Conservation (phyloP, 2,888 invertebrate species). For the Acleris emargana region DNA sequence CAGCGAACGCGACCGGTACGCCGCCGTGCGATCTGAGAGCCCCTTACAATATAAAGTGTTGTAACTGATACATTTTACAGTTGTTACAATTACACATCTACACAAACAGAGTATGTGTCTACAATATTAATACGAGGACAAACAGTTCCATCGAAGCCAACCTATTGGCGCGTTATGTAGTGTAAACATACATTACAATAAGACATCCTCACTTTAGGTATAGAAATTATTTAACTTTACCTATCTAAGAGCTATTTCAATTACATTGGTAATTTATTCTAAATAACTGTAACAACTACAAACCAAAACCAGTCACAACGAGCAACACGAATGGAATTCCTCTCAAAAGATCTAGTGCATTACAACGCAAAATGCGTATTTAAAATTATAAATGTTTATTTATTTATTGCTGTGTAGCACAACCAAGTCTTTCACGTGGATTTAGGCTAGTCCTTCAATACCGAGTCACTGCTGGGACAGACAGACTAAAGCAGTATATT, state of each 20-base stretch:
- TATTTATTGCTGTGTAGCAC: constrained; percentile 7
- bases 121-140: constrained; percentile 23
- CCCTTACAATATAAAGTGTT: constrained; percentile 3
- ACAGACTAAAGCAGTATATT: background rate
- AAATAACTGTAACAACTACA: constrained; percentile 30
- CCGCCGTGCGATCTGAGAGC: constrained; percentile 56
- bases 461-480: background rate
- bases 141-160: constrained; percentile 8
- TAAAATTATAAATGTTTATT: background rate
- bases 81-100: constrained; percentile 13
- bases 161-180: background rate
- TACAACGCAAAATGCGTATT: background rate
- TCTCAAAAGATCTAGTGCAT: constrained; percentile 19
- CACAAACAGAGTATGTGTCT: constrained; percentile 5
- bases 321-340: constrained; percentile 11
- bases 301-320: constrained; percentile 27
- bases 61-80: constrained; percentile 27
- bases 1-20: constrained; percentile 53
- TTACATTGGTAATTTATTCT: constrained; percentile 25
- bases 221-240: constrained; percentile 23
- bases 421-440: background rate
- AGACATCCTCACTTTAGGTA: constrained; percentile 29
- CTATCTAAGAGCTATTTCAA: constrained; percentile 21
- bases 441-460: background rate
- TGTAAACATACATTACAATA: constrained; percentile 5